Conservation (phyloP, 2,888 invertebrate species). For the Sinhomidia bicolor region DNA sequence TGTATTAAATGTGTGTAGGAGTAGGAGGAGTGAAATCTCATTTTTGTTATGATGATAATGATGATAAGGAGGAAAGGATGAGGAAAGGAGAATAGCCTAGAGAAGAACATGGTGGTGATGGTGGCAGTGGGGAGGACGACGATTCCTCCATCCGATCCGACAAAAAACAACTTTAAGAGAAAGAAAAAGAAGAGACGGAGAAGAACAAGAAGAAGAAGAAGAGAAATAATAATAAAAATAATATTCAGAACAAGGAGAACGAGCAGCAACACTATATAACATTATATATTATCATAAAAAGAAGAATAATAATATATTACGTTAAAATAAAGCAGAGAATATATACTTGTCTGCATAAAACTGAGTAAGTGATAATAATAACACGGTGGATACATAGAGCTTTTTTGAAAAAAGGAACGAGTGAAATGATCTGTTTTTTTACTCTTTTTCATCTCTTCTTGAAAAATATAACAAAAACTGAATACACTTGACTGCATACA, state of each 20-base stretch:
- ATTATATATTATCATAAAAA: background rate
- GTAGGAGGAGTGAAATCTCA: constrained; percentile 63
- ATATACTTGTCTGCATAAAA: background rate
- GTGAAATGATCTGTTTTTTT: background rate
- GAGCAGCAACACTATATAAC: background rate
- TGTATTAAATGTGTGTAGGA: constrained; percentile 46
- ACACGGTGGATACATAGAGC: constrained; percentile 12
- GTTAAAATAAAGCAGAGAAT: background rate
- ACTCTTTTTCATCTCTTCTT: background rate
- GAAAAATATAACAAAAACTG: background rate
- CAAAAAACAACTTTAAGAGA: constrained; percentile 49
- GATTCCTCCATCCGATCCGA: constrained; percentile 52
- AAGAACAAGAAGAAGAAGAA: background rate
- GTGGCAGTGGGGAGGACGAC: constrained; percentile 9
- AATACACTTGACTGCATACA: background rate
- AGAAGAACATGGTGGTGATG: background rate
- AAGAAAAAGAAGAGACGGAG: background rate
- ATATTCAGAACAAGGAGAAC: constrained; percentile 52
- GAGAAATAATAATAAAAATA: constrained; percentile 24
- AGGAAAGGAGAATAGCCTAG: background rate
- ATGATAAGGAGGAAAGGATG: constrained; percentile 40
- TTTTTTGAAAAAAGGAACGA: background rate
- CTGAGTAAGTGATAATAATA: constrained; percentile 4
- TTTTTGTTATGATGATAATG: constrained; percentile 60
- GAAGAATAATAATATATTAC: background rate